These are phyloP conservation scores for Zhengitettix transpicula DNA, from an alignment of 2,888 invertebrate genomes.

Conservation along the genomic window DNA sequence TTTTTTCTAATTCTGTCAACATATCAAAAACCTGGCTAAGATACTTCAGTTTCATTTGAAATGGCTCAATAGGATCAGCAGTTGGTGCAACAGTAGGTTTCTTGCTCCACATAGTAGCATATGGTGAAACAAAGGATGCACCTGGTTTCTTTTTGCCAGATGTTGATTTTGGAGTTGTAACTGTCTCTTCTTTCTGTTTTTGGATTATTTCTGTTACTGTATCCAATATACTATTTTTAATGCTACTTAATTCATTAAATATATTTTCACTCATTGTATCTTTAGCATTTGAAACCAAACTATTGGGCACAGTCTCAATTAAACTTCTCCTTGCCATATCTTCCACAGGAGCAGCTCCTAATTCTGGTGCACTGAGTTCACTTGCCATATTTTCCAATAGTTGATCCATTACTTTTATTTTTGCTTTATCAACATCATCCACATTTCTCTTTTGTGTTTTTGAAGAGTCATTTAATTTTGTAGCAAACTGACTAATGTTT, in stretches of 20 bases:
- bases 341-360: neutral
- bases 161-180: constrained; percentile 5
- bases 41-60: constrained; percentile 20
- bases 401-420: neutral
- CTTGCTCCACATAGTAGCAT: constrained; percentile 2
- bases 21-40: constrained; percentile 24
- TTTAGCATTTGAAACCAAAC: constrained; percentile 4
- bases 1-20: constrained; percentile 22
- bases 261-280: constrained; percentile 6
- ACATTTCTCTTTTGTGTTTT: neutral
- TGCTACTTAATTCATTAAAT: constrained; percentile 2
- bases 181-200: constrained; percentile 17
- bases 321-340: neutral
- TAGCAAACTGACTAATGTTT: neutral
- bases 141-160: constrained; percentile 16
- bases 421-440: neutral
- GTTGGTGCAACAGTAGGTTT: constrained; percentile 12
- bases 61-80: constrained; percentile 19
- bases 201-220: constrained; percentile 21
- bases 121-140: constrained; percentile 15
- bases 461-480: neutral
- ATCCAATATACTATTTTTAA: constrained; percentile 10
- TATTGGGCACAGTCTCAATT: neutral
- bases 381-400: neutral
- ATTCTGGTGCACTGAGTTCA: neutral